Evolutionary conservation across 37 sponge, comb jelly and placozoan species (phyloP).

Genomic region (Chondrosia reniformis): DNA sequence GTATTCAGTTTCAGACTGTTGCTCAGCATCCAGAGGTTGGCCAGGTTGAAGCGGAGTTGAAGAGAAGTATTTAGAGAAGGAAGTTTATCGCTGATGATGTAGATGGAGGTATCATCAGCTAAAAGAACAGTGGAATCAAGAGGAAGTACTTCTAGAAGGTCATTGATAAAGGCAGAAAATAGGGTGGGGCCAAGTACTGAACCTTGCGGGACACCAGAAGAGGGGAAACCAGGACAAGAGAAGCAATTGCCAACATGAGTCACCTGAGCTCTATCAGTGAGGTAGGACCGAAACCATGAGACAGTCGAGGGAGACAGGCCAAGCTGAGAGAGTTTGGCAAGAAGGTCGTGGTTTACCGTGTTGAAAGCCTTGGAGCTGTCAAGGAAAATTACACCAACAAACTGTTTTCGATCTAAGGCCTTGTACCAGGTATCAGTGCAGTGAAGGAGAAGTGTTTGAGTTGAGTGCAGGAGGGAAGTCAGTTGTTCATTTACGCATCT

Average conservation of each 20-base stretch:
- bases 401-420: too few species aligned
- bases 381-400: too few species aligned
- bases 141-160: background rate
- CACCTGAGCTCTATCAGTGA: background rate
- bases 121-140: background rate
- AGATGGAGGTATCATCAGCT: conserved; percentile 10
- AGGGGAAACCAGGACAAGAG: conserved; percentile 1
- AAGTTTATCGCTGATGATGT: conserved; percentile 5
- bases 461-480: too few species aligned
- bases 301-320: background rate
- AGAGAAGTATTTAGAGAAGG: background rate
- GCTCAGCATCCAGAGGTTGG: background rate
- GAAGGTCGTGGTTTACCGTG: too few species aligned
- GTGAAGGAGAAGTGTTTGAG: too few species aligned
- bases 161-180: conserved; percentile 7
- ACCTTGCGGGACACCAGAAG: conserved; percentile 19
- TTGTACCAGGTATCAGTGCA: too few species aligned
- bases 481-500: too few species aligned
- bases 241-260: background rate
- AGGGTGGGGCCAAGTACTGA: conserved; percentile 8
- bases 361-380: too few species aligned
- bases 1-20: background rate
- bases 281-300: background rate
- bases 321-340: too few species aligned
- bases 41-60: background rate